These are phyloP conservation scores for Neoseiulus cucumeris DNA, from an alignment of 1,140 invertebrate species.

Conservation along the genomic window DNA sequence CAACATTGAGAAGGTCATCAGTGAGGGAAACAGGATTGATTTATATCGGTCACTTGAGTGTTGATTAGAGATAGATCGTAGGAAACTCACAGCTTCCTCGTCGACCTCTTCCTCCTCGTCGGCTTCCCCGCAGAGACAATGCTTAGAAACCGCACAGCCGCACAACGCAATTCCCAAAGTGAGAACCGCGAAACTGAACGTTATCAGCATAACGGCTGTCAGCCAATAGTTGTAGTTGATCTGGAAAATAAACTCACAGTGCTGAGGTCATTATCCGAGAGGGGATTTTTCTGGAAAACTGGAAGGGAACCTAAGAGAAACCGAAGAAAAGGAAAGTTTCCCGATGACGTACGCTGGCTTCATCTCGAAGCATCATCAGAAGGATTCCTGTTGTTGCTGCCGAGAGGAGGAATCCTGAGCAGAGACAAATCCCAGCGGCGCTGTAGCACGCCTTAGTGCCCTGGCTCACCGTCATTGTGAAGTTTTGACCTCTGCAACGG, in stretches of 20 bases:
- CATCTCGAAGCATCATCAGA: not conserved
- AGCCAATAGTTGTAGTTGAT: not conserved
- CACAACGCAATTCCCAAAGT: not conserved
- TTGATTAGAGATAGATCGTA: too few species aligned
- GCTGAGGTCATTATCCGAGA: too few species aligned
- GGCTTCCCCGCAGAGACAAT: not conserved
- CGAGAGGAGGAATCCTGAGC: not conserved
- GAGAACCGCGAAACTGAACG: not conserved
- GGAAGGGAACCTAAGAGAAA: too few species aligned
- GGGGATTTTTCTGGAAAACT: too few species aligned
- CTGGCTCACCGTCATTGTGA: not conserved
- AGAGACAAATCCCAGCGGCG: not conserved
- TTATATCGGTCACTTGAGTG: too few species aligned
- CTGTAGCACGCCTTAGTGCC: constrained; percentile 5
- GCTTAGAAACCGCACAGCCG: not conserved
- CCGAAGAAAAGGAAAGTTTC: too few species aligned
- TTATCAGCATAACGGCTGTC: not conserved
- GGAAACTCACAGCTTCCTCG: not conserved
- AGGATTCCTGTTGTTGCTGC: not conserved
- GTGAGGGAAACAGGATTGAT: too few species aligned
- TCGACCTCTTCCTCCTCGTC: not conserved
- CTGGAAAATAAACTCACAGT: not conserved
- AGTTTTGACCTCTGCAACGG: too few species aligned
- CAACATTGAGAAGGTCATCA: too few species aligned
- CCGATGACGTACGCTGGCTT: not conserved